A percentile compares a stretch with the other conserved stretches of the same genome.
Evolutionary conservation across 2,888 invertebrate genomes (phyloP).

Genomic region (Hecatera dysodea): DNA sequence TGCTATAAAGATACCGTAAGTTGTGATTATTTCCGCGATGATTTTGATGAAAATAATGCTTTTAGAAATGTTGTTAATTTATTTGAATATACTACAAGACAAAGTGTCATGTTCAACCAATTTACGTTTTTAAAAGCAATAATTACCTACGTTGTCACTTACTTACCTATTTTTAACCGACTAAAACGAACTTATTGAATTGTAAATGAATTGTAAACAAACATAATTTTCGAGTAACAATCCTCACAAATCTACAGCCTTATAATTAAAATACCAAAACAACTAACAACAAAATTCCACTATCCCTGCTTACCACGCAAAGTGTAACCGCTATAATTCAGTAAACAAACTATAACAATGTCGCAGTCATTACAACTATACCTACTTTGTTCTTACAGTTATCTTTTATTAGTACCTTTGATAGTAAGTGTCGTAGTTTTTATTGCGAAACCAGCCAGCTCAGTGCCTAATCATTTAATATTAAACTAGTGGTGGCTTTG

Average conservation of each 20-base stretch:
- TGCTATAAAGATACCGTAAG: too few relatives aligned
- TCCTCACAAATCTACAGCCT: background rate
- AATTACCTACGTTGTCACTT: too few relatives aligned
- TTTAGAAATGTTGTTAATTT: too few relatives aligned
- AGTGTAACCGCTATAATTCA: slow-evolving; percentile 48
- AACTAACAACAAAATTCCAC: slow-evolving; percentile 9
- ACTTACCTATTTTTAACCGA: too few relatives aligned
- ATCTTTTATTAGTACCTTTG: slow-evolving; percentile 85
- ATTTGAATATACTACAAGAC: too few relatives aligned
- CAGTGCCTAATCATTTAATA: slow-evolving; percentile 80
- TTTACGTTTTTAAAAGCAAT: too few relatives aligned
- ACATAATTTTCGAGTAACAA: background rate
- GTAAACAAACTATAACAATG: slow-evolving; percentile 73
- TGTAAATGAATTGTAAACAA: background rate
- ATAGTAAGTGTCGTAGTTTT: slow-evolving; percentile 84
- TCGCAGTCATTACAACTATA: slow-evolving; percentile 74
- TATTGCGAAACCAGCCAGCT: slow-evolving; percentile 75
- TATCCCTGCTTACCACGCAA: slow-evolving; percentile 39
- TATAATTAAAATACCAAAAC: slow-evolving; percentile 28
- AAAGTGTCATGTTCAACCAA: too few relatives aligned
- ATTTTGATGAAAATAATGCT: too few relatives aligned
- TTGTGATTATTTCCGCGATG: too few relatives aligned
- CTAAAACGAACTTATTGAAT: too few relatives aligned
- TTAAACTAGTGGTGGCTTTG: slow-evolving; percentile 64
- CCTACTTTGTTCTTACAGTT: slow-evolving; percentile 79